Base-by-base conservation (phyloP, 2,888 invertebrate genomes). In the Hetaerina titia region DNA sequence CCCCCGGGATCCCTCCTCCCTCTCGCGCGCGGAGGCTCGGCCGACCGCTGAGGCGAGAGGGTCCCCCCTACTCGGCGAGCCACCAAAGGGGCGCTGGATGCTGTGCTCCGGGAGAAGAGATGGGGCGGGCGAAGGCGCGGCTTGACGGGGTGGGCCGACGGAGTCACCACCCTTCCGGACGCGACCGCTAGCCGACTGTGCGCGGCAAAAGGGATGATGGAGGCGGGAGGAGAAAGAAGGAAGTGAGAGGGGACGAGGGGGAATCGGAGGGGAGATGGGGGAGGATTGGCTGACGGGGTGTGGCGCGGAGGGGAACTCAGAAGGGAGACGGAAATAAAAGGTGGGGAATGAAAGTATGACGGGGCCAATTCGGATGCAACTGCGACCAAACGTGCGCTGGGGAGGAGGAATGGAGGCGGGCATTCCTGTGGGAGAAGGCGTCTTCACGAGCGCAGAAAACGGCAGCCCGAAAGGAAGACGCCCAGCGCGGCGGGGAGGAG, bases 291-390 rank as follows among this genome's bases (percentile, higher is more conserved):
- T 4, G 90, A 15, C 19, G 90, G 90, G 2, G 19, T 17, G 6
- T 7, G 63, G 81, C 8, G 81, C 13, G 31, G 81, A 31, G 31
- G 25, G 31, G 81, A 25, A 45, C 45, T 45, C 45, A 4, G 45
- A 81, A 81, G 81, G 25, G 81, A 81, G 81, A 81, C 81, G 81
- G 81, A 81, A 81, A 81, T 81, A 81, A 81, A 81, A 81, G 81
- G 81, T 81, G 81, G 64, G 64, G 31, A 15, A 69, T 57, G 74
- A 74, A 58, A 60, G 58, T 57, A 63, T 58, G n/a, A n/a, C 63
- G 60, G 63, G 69, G 58, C 63, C 92, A 45, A 63, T 58, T 60
- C 69, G 69, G 69, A 74, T 69, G 94, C 63, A 31, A 74, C 63
- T 22, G 64, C 45, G 45, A 69, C 56, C 19, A 64, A 60, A 69